A percentile compares a stretch with the other conserved stretches of the same genome.
These are phyloP conservation scores for Craniophora ligustri DNA, from an alignment of 2,888 invertebrate genomes.

Conservation along the genomic window DNA sequence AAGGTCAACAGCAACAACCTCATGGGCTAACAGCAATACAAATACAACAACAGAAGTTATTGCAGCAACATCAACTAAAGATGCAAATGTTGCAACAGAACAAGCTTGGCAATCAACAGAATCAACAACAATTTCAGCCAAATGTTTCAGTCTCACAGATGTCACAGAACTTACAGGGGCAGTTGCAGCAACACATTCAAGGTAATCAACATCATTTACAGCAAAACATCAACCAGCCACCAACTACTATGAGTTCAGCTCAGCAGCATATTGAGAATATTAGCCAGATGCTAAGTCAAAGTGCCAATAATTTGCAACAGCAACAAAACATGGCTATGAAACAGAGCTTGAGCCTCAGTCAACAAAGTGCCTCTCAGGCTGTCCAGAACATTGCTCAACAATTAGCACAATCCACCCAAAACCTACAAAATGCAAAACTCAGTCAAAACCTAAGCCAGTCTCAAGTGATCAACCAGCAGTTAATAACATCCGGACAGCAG, in stretches of 20 bases:
- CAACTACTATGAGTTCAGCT: constrained; percentile 88
- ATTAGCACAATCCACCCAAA: constrained; percentile 81
- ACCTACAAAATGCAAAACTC: constrained; percentile 83
- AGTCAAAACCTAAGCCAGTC: constrained; percentile 80
- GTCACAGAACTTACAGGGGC: constrained; percentile 77
- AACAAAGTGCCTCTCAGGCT: constrained; percentile 80
- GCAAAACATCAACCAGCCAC: constrained; percentile 76
- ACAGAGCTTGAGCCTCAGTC: constrained; percentile 79
- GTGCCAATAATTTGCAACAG: constrained; percentile 83
- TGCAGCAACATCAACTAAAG: constrained; percentile 88
- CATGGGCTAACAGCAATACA: constrained; percentile 84
- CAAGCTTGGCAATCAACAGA: constrained; percentile 68
- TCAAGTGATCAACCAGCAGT: constrained; percentile 82
- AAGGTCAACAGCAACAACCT: constrained; percentile 70
- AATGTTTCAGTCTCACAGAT: constrained; percentile 81
- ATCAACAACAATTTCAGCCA: constrained; percentile 79
- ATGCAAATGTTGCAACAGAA: constrained; percentile 84
- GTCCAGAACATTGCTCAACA: constrained; percentile 85
- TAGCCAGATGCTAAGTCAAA: constrained; percentile 87
- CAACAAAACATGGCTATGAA: constrained; percentile 85
- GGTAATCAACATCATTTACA: constrained; percentile 80
- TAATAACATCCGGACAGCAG: constrained; percentile 85
- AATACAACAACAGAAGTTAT: constrained; percentile 86
- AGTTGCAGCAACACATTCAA: constrained; percentile 82
- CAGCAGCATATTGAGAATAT: constrained; percentile 90